Evolutionary conservation across 2,797 vertebrate species (phyloP), one percentile per base, ranked within the genome.

Genomic region (Threskiornis aethiopicus): DNA sequence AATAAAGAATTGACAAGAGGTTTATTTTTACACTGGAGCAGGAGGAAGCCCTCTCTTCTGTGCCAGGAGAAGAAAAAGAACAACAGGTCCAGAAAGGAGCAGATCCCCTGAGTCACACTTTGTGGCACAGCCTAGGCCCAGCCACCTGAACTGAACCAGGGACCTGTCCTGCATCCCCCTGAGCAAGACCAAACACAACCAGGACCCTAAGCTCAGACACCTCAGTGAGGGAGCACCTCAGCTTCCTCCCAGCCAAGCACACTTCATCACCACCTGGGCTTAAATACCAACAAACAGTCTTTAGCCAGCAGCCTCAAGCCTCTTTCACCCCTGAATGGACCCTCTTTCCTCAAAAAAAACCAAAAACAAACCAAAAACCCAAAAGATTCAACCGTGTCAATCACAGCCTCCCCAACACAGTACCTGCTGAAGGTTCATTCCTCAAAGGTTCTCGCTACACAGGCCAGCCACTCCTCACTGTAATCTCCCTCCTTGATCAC

Each of bases 401-500:
- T 16, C 64, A 52, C 41, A 79, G 19, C 22, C 24, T 29, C 20
- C n/a, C 18, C 33, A 21, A 6, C 28, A 41, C 2, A 41, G 3
- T n/a, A 80, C 64, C 78, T 89, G 16, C 59, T 81, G 44, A 71
- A 82, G 10, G 6, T 4, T n/a, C 5, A 4, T 20, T 70, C 47
- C 41, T 83, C 39, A 52, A n/a, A 70, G 9, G 12, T 29, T 5
- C 16, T 64, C 62, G n/a, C 6, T 5, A 0, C 11, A 2, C 41
- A 67, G 17, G 0, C 7, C 55, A 79, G 4, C n/a, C 42, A 5
- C 21, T 87, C 55, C 29, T 65, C 10, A 5, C 3, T 54, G 8
- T 1, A n/a, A 2, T 3, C 3, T 26, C 19, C 33, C 28, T 84
- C 19, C 18, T 29, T 5, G 1, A 17, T 13, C 3, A 0, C 6